A percentile compares a stretch with the other conserved stretches of the same genome.
phyloP scores from a whole-genome alignment of 2,888 invertebrate species.

The Mesorhabditis spiculigera region DNA sequence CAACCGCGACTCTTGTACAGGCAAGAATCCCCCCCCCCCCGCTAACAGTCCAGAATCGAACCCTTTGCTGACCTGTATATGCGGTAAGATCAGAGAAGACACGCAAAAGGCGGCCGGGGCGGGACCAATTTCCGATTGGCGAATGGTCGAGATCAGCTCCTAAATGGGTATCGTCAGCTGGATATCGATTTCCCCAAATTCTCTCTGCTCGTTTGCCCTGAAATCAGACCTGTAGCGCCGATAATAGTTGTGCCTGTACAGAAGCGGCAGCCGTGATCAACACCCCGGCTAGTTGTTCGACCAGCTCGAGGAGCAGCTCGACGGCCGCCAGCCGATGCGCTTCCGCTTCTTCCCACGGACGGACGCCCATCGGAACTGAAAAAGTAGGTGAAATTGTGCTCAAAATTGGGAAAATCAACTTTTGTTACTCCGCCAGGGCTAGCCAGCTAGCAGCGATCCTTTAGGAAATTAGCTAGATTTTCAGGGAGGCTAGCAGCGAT shows the following conservation, averaged over 20 bases:
- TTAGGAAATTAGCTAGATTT: too few species aligned
- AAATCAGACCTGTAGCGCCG: constrained; percentile 21
- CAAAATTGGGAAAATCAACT: neutral
- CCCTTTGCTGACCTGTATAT: constrained; percentile 80
- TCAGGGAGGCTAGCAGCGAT: too few species aligned
- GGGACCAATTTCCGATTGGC: constrained; percentile 66
- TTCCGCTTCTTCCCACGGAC: constrained; percentile 32
- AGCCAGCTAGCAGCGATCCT: too few species aligned
- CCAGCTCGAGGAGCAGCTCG: constrained; percentile 35
- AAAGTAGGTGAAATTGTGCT: neutral
- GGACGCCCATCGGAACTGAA: constrained; percentile 26
- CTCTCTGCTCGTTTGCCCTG: too few species aligned
- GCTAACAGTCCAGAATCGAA: constrained; percentile 66
- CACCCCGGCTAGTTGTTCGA: constrained; percentile 37
- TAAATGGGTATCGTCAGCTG: neutral
- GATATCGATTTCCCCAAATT: too few species aligned
- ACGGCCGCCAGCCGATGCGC: constrained; percentile 30
- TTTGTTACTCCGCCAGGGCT: neutral
- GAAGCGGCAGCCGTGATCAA: constrained; percentile 30
- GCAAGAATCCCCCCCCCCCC: too few species aligned
- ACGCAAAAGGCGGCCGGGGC: constrained; percentile 86
- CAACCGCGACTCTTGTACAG: too few species aligned
- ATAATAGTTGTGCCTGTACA: constrained; percentile 32
- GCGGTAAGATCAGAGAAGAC: constrained; percentile 83
- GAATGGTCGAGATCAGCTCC: constrained; percentile 1